Evolutionary conservation across 2,797 vertebrate species (phyloP).

Genomic region (Artibeus lituratus): DNA sequence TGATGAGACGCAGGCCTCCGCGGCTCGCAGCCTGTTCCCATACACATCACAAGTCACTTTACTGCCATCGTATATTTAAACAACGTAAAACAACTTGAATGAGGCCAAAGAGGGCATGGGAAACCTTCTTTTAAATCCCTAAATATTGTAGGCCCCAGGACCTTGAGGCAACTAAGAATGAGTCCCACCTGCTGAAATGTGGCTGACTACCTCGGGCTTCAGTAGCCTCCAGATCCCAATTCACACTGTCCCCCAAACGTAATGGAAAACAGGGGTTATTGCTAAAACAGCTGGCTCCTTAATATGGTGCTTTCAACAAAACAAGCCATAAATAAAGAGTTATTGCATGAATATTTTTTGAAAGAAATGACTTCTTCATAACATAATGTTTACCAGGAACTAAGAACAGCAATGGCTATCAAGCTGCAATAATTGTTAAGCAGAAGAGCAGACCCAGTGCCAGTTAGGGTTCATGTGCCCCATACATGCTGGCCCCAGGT

Average conservation of each 20-base stretch:
- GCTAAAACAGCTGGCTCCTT: neutral
- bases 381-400: neutral
- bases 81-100: neutral
- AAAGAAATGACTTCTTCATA: conserved; percentile 4
- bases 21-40: neutral
- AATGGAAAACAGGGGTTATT: neutral
- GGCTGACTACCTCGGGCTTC: neutral
- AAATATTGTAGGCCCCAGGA: neutral
- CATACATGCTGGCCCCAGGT: neutral
- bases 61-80: neutral
- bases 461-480: neutral
- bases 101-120: conserved; percentile 13
- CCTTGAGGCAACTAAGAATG: neutral
- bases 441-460: neutral
- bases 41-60: neutral
- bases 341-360: neutral
- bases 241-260: neutral
- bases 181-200: neutral
- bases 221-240: neutral
- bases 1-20: neutral
- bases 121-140: conserved; percentile 26
- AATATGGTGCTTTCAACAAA: neutral
- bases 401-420: neutral
- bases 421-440: neutral
- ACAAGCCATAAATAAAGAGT: neutral